Conservation (phyloP, 1,140 invertebrate genomes). For the Micrasema minimum region DNA sequence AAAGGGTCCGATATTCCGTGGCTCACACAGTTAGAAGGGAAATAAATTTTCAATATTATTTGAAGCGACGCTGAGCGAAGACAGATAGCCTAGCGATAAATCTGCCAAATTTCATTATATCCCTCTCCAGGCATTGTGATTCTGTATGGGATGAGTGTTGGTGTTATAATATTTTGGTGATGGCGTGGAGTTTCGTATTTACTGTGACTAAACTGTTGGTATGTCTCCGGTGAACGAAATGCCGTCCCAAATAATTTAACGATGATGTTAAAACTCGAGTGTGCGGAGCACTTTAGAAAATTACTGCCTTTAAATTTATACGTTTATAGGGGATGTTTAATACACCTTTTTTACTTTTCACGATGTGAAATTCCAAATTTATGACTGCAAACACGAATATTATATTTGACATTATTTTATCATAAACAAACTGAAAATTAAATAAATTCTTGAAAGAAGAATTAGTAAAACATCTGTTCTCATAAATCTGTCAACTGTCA, state of each 20-base stretch:
- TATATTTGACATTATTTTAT: too few relatives aligned
- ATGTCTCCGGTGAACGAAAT: conserved; percentile 41
- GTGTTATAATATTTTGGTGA: too few relatives aligned
- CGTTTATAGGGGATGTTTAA: too few relatives aligned
- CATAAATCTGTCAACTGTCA: too few relatives aligned
- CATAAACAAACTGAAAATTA: too few relatives aligned
- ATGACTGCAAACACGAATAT: too few relatives aligned
- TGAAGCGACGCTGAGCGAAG: conserved; percentile 43
- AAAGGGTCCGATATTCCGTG: conserved; percentile 30
- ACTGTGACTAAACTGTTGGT: conserved; percentile 50
- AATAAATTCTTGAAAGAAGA: too few relatives aligned
- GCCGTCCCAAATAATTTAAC: conserved; percentile 35
- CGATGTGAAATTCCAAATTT: too few relatives aligned
- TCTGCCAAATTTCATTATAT: conserved; percentile 51
- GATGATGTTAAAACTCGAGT: conserved; percentile 42
- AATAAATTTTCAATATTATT: conserved; percentile 50
- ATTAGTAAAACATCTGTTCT: too few relatives aligned
- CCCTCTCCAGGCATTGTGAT: conserved; percentile 1
- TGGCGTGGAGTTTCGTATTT: conserved; percentile 46
- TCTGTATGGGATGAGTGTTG: background rate
- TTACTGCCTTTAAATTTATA: too few relatives aligned
- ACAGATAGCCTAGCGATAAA: conserved; percentile 49
- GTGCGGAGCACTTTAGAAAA: too few relatives aligned
- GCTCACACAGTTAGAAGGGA: conserved; percentile 34
- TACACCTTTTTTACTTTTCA: too few relatives aligned